Conservation (phyloP, 2,888 invertebrate species). For the Margaritifera margaritifera region DNA sequence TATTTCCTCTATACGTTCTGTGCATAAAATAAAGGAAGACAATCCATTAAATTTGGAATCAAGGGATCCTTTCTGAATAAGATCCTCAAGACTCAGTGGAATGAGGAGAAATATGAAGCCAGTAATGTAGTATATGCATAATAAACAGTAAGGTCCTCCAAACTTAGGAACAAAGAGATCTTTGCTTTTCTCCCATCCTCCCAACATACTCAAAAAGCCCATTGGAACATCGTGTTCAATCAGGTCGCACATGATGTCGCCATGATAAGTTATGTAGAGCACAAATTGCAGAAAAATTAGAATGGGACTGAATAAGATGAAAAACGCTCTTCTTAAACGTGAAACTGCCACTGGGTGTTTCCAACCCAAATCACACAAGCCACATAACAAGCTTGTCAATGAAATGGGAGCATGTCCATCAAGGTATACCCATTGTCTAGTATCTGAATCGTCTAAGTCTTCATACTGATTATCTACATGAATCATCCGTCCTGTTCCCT, state of each 20-base stretch:
- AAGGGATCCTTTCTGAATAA: conserved; percentile 9
- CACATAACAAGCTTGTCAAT: conserved; percentile 11
- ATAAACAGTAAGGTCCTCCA: conserved; percentile 24
- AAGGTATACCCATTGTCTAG: conserved; percentile 16
- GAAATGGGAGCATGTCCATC: conserved; percentile 17
- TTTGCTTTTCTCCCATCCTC: conserved; percentile 23
- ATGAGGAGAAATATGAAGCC: conserved; percentile 19
- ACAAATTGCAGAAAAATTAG: conserved; percentile 16
- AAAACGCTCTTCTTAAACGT: conserved; percentile 14
- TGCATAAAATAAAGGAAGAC: conserved; percentile 11
- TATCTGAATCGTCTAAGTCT: not conserved
- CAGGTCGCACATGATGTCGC: conserved; percentile 11
- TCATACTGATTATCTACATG: no score
- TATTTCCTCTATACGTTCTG: conserved; percentile 11
- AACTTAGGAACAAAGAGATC: conserved; percentile 17
- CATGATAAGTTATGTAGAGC: conserved; percentile 14
- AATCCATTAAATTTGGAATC: not conserved
- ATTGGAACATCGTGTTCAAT: conserved; percentile 23
- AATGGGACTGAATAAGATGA: conserved; percentile 12
- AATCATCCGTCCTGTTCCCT: not conserved
- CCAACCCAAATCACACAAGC: conserved; percentile 16
- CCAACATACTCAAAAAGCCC: conserved; percentile 28
- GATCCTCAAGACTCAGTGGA: conserved; percentile 10
- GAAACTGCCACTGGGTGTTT: conserved; percentile 18
- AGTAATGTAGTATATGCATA: conserved; percentile 12